phyloP scores from a whole-genome alignment of 2,113 vertebrate species.

The Stegastes partitus region DNA sequence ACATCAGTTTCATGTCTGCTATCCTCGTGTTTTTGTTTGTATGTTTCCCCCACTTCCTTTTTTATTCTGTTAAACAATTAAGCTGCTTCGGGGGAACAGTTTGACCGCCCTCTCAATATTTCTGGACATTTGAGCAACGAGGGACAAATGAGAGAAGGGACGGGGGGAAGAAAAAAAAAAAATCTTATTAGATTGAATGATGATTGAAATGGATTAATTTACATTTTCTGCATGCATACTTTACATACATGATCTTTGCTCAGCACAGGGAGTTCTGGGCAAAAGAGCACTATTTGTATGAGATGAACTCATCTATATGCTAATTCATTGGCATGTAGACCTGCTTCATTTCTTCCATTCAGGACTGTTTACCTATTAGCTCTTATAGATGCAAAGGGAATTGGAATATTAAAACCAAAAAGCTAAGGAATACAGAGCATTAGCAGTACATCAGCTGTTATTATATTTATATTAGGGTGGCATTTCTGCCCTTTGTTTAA shows the following conservation, averaged over 20 bases:
- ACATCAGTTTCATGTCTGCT: constrained; percentile 27
- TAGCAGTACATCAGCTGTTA: constrained; percentile 82
- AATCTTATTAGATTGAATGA: constrained; percentile 84
- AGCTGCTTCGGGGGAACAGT: constrained; percentile 66
- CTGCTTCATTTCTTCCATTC: constrained; percentile 86
- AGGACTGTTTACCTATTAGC: constrained; percentile 89
- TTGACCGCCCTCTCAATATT: constrained; percentile 70
- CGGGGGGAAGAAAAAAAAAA: constrained; percentile 18
- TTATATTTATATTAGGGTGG: constrained; percentile 78
- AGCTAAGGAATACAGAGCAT: constrained; percentile 79
- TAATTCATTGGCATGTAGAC: constrained; percentile 88
- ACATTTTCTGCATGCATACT: constrained; percentile 86
- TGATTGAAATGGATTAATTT: constrained; percentile 87
- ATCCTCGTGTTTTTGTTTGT: constrained; percentile 1
- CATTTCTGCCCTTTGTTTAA: constrained; percentile 79
- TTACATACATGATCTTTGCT: constrained; percentile 88
- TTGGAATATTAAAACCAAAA: constrained; percentile 82
- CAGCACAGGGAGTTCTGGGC: constrained; percentile 85
- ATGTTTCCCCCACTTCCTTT: neutral
- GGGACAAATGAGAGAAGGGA: constrained; percentile 75
- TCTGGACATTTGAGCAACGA: constrained; percentile 78
- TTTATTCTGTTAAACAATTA: constrained; percentile 79
- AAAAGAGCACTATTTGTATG: constrained; percentile 88
- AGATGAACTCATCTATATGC: constrained; percentile 91
- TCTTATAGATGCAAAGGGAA: constrained; percentile 84